phyloP scores from a whole-genome alignment of 2,113 vertebrate genomes.

The Hippocampus comes region DNA sequence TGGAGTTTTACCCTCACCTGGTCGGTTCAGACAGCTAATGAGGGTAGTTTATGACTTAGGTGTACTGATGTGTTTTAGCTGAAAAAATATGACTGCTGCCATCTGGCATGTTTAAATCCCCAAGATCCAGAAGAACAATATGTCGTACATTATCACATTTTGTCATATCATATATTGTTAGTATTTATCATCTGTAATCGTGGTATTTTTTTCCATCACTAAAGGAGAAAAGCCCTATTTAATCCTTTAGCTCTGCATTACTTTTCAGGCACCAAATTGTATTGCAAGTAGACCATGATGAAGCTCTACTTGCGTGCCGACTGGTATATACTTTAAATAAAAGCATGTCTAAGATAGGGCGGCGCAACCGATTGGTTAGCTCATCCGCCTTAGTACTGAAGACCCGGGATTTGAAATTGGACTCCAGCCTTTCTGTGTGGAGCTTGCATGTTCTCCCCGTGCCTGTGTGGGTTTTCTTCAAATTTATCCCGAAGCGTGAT shows the following conservation, averaged over 20 bases:
- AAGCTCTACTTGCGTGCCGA: neutral
- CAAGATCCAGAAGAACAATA: neutral
- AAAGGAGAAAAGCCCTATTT: neutral
- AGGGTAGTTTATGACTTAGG: neutral
- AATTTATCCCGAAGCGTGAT: too few relatives aligned
- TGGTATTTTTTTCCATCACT: too few relatives aligned
- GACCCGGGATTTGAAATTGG: too few relatives aligned
- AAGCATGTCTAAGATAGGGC: neutral
- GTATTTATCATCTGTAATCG: too few relatives aligned
- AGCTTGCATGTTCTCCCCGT: too few relatives aligned
- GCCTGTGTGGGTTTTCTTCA: too few relatives aligned
- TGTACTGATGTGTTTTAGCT: neutral
- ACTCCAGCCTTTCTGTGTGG: too few relatives aligned
- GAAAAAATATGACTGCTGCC: neutral
- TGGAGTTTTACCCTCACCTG: slow-evolving; percentile 7
- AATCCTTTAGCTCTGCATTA: neutral
- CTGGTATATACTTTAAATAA: neutral
- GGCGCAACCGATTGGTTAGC: too few relatives aligned
- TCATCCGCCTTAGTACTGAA: too few relatives aligned
- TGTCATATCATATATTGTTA: neutral
- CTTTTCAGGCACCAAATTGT: neutral
- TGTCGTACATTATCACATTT: neutral
- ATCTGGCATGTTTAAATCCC: neutral
- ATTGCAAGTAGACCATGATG: neutral
- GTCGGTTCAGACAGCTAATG: neutral